Base-by-base conservation (phyloP, 2,888 invertebrate species). In the Catocala fraxini region DNA sequence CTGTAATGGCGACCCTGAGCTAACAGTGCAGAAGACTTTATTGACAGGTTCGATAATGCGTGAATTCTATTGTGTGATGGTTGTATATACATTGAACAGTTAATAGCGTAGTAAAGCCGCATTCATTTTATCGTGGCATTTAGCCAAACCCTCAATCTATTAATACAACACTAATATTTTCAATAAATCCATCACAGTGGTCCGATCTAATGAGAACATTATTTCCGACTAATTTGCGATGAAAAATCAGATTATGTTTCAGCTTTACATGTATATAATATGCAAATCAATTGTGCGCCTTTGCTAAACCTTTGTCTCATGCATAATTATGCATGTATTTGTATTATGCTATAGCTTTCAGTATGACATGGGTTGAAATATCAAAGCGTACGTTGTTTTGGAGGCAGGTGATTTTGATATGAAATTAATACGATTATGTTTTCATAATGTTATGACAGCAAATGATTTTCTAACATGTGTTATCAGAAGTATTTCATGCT, bases 281-380 rank as follows among this genome's bases (percentile, higher is more conserved):
- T 72, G 67, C 59, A 72, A 72, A 72, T 56, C 43, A 56, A 59
- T 63, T 65, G 57, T 63, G 35, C 49, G 51, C 49, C 51, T 51
- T 47, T 49, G 45, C 48, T 42, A 49, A 47, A 42, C 52, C 39
- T 58, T 68, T 56, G 54, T 60, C 59, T 45, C 55, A 65, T 68
- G 51, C 59, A 68, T 60, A 25, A 25, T 25, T 25, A 69, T 63
- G 51, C 39, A 67, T 51, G 35, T 48, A 34, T 41, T 6, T 39
- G 52, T 51, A 46, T 42, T 48, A 47, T 15, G 35, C 10, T 55
- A 47, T 15, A 47, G n/a, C 51, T 46, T 43, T 46, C 43, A 56
- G 43, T 39, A 34, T n/a, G 4, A 51, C 43, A 51, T 34, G 25
- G 49, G n/a, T 56, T 56, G 42, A 55, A 56, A 56, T 49, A 56